Percentiles rank a stretch among this genome's conserved stretches.
phyloP scores from a whole-genome alignment of 2,113 vertebrate genomes.

The Xiphophorus hellerii region DNA sequence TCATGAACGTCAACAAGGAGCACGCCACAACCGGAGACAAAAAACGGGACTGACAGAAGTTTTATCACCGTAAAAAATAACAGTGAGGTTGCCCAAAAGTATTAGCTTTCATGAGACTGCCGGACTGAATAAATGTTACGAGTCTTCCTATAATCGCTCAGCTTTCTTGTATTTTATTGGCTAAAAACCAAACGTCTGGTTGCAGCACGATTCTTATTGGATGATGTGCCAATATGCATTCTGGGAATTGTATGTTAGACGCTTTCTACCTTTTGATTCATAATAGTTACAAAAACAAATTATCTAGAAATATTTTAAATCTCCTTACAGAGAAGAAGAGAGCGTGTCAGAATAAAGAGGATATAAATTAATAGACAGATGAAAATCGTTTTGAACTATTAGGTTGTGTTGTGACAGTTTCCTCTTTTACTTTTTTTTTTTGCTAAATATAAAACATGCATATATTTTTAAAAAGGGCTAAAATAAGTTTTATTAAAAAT shows the following conservation, averaged over 20 bases:
- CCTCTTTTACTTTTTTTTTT: too few species aligned
- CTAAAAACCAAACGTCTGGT: neutral
- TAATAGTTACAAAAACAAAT: too few species aligned
- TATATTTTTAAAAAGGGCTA: too few species aligned
- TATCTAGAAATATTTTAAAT: too few species aligned
- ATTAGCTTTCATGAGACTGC: slow-evolving; percentile 5
- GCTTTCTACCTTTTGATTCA: neutral
- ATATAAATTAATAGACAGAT: too few species aligned
- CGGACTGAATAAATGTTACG: neutral
- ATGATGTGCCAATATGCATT: neutral
- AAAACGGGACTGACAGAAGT: neutral
- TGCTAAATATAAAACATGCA: too few species aligned
- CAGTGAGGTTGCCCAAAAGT: slow-evolving; percentile 15
- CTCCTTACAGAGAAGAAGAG: too few species aligned
- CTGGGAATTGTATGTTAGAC: slow-evolving; percentile 47
- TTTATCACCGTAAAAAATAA: neutral
- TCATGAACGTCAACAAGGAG: slow-evolving; percentile 52
- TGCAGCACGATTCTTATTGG: slow-evolving; percentile 54
- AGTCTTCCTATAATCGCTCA: slow-evolving; percentile 33
- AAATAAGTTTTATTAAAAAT: too few species aligned
- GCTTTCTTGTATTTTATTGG: slow-evolving; percentile 67
- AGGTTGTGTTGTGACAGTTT: too few species aligned
- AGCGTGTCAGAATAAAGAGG: too few species aligned
- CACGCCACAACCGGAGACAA: neutral
- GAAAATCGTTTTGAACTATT: too few species aligned